Conservation (phyloP, 2,888 invertebrate genomes). For the Eupithecia subfuscata region DNA sequence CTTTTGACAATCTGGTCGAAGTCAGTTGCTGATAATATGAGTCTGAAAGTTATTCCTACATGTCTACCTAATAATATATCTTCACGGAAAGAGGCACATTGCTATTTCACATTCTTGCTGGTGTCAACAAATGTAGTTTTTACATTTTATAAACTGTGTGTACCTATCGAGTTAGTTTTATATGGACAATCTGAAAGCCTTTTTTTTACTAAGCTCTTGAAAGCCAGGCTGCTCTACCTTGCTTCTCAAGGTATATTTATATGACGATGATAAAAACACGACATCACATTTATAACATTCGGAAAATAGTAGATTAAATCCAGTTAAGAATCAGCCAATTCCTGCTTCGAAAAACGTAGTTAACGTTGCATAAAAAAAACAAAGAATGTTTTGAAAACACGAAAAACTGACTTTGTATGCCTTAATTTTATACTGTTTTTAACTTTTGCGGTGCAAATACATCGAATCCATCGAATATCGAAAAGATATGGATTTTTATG, state of each 20-base stretch:
- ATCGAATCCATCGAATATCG: too few relatives aligned
- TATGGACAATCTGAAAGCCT: too few relatives aligned
- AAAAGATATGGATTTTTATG: too few relatives aligned
- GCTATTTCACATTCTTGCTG: not conserved
- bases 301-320: not conserved
- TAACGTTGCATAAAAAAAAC: too few relatives aligned
- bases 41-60: not conserved
- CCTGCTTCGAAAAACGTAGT: not conserved
- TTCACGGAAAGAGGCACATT: not conserved
- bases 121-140: not conserved
- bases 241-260: not conserved
- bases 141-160: not conserved
- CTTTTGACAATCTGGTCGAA: conserved; percentile 41
- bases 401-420: too few relatives aligned
- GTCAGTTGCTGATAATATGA: not conserved
- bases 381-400: too few relatives aligned
- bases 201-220: not conserved
- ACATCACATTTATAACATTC: too few relatives aligned
- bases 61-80: not conserved
- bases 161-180: not conserved
- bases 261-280: not conserved
- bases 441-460: too few relatives aligned
- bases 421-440: too few relatives aligned
- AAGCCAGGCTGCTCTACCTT: not conserved
- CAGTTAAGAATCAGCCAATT: not conserved